Evolutionary conservation across 2,113 vertebrate species (phyloP).

Genomic region (Nothoprocta pentlandii): DNA sequence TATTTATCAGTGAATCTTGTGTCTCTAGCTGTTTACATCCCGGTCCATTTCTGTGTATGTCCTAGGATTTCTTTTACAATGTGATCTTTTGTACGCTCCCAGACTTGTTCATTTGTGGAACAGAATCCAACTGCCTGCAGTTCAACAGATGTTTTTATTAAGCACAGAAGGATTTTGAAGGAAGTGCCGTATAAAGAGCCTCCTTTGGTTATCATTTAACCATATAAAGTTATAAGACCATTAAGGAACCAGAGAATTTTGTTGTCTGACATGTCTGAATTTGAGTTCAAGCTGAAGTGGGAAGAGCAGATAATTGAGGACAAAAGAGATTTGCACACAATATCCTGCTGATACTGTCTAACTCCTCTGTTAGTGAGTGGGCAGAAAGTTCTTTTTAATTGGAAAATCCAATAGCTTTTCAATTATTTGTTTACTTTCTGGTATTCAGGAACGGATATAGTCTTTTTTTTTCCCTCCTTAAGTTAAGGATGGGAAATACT

Average conservation of each 20-base stretch:
- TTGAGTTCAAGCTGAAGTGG: background rate
- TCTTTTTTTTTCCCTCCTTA: background rate
- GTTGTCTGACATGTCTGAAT: background rate
- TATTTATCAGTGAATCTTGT: background rate
- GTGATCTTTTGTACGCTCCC: background rate
- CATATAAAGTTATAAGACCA: background rate
- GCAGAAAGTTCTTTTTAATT: background rate
- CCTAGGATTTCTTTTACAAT: background rate
- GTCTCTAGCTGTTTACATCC: background rate
- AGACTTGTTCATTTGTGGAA: background rate
- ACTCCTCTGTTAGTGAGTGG: background rate
- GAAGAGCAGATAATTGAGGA: background rate
- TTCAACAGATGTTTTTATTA: background rate
- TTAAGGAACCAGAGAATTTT: background rate
- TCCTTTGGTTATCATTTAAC: background rate
- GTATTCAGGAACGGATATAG: background rate
- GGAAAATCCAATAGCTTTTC: background rate
- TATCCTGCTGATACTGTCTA: background rate
- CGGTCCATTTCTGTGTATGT: background rate
- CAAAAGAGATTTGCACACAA: background rate
- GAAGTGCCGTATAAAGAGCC: background rate
- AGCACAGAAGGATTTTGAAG: background rate
- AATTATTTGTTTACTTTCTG: background rate
- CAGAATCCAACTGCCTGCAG: background rate
- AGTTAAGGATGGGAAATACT: background rate